A percentile compares a stretch with the other conserved stretches of the same genome.
Evolutionary conservation across 1,140 invertebrate species (phyloP).

Genomic region (Pachyrhynchus sulphureomaculatus): DNA sequence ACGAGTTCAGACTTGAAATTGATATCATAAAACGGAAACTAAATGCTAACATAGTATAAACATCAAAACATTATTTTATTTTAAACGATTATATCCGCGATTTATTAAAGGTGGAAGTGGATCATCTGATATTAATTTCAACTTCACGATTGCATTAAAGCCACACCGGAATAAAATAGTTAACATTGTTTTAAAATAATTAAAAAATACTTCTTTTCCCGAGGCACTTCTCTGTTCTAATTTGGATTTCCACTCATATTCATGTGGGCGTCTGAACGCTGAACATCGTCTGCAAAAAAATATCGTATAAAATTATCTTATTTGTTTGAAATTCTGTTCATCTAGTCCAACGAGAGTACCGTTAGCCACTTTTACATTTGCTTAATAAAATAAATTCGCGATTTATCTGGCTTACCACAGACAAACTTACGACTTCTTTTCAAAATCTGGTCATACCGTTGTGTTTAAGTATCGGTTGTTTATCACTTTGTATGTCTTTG

Average conservation of each 20-base stretch:
- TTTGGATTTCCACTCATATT: slow-evolving; percentile 1
- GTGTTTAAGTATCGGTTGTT: slow-evolving; percentile 25
- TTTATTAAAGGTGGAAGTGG: slow-evolving; percentile 1
- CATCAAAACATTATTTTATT: no score
- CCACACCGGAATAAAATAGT: slow-evolving; percentile 1
- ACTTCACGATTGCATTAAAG: not conserved
- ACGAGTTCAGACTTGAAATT: no score
- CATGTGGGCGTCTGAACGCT: not conserved
- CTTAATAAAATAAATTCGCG: slow-evolving; percentile 35
- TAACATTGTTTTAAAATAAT: not conserved
- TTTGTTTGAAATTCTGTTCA: slow-evolving; percentile 18
- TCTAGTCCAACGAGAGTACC: slow-evolving; percentile 11
- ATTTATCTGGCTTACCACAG: slow-evolving; percentile 26
- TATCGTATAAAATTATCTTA: not conserved
- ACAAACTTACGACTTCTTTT: slow-evolving; percentile 14
- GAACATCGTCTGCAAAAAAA: not conserved
- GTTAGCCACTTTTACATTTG: slow-evolving; percentile 28
- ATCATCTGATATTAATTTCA: slow-evolving; percentile 10
- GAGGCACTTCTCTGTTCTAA: not conserved
- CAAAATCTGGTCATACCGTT: slow-evolving; percentile 33
- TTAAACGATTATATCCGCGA: not conserved
- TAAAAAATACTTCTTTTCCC: not conserved
- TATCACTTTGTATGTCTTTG: slow-evolving; percentile 27
- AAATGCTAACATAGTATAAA: no score
- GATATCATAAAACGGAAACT: no score